These are phyloP conservation scores for Limanda limanda DNA, from an alignment of 2,113 vertebrate species.

Conservation along the genomic window DNA sequence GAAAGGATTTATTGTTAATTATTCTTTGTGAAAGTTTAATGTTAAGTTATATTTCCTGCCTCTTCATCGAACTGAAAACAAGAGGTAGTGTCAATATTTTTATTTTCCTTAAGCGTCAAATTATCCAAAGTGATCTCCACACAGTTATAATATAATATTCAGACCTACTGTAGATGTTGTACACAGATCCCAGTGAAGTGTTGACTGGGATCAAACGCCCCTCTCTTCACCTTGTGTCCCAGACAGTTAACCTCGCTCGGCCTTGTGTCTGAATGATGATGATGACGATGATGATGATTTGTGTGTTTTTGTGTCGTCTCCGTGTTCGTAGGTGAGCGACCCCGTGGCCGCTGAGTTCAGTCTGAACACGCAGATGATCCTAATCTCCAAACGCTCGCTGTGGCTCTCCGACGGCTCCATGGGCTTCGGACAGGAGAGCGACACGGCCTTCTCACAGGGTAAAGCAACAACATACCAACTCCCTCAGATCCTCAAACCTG, in stretches of 20 bases:
- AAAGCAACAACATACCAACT: conserved; percentile 12
- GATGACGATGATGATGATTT: not conserved
- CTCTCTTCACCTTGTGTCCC: too few relatives aligned
- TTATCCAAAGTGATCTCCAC: too few relatives aligned
- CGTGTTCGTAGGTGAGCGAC: conserved; percentile 89
- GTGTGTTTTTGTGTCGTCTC: not conserved
- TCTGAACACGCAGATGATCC: conserved; percentile 94
- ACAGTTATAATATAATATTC: not conserved
- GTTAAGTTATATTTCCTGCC: too few relatives aligned
- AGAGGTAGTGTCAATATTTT: too few relatives aligned
- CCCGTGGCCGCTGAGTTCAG: conserved; percentile 95
- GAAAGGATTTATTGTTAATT: not conserved
- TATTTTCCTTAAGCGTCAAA: too few relatives aligned
- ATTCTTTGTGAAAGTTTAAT: conserved; percentile 2
- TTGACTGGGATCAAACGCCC: not conserved
- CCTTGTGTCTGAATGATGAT: not conserved
- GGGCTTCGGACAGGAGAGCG: conserved; percentile 94
- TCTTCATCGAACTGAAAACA: too few relatives aligned
- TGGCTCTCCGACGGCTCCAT: conserved; percentile 96
- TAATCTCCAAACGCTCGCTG: conserved; percentile 90
- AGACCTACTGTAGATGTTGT: not conserved
- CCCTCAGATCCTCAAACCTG: too few relatives aligned
- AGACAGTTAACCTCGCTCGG: not conserved
- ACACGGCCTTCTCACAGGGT: conserved; percentile 93
- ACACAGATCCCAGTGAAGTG: not conserved